Percentiles rank a stretch among this genome's conserved stretches.
Evolutionary conservation across 2,113 vertebrate species (phyloP).

Genomic region (Phaethon lepturus): DNA sequence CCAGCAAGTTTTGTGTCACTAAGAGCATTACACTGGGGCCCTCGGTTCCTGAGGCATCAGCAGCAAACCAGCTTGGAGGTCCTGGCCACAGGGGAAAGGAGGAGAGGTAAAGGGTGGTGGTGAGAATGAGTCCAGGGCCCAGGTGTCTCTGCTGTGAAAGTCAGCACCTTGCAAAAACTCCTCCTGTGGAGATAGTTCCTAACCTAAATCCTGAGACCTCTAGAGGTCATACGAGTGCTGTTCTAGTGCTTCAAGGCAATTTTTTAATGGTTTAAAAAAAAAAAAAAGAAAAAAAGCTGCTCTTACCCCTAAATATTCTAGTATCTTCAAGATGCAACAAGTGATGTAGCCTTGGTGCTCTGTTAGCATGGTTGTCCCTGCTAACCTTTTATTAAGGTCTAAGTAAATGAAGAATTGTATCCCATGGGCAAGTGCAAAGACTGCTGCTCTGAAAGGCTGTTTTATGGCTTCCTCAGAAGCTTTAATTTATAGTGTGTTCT

Average conservation of each 20-base stretch:
- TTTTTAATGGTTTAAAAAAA: background rate
- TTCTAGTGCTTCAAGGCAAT: background rate
- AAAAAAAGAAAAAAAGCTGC: fast-evolving
- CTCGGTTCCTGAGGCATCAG: background rate
- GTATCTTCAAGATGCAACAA: background rate
- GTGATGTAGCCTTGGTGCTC: background rate
- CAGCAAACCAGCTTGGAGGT: background rate
- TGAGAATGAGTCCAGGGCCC: background rate
- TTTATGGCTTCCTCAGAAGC: background rate
- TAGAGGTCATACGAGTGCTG: conserved; percentile 46
- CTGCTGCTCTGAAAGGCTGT: background rate
- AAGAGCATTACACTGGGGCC: background rate
- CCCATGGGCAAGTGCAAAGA: background rate
- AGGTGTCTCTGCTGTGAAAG: background rate
- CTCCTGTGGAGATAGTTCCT: background rate
- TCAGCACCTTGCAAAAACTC: background rate
- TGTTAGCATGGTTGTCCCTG: background rate
- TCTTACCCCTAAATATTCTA: background rate
- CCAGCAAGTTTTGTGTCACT: background rate
- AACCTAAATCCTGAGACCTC: background rate
- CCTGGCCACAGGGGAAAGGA: background rate
- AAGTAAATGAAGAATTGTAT: background rate
- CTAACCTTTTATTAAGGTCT: background rate
- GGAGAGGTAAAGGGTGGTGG: background rate
- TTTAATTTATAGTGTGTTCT: background rate